Base-by-base conservation (phyloP, 2,888 invertebrate genomes). In the Xanthia icteritia region DNA sequence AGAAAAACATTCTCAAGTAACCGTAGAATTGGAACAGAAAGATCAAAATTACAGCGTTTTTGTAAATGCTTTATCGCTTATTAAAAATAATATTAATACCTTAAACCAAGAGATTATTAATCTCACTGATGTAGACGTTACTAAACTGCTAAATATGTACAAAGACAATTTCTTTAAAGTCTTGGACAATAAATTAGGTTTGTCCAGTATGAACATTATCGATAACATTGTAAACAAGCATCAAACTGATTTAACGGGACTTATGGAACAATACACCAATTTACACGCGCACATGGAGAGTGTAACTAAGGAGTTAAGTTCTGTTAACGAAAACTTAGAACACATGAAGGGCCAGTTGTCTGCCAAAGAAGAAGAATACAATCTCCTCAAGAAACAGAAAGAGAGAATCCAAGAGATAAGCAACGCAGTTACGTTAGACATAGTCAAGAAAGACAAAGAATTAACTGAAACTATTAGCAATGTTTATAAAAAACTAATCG, bases 381-480 rank as follows among this genome's bases (percentile, higher is more conserved):
- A 90, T 81, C 86, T 94, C 31, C 86, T 96, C 5, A 90, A 92
- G 79, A 84, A 83, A 31, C 92, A 95, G 86, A 96, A 95, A 78
- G 93, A 94, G 61, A 94, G 82, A 84, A 89, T 95, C 15, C 89
- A 93, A 23, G 95, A 96, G 90, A 95, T 96, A 74, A 94, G 89
- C 85, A 93, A 91, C 60, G 94, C 94, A 36, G 94, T 96, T 1
- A 96, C 95, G 11, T 81, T 95, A 71, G 94, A 96, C 76, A 92
- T 96, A 31, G 88, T 95, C 8, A 89, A 89, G 73, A 95, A 91
- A 87, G 95, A 96, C 81, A 79, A 93, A 80, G 92, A 92, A 64
- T 84, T 94, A 39, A 87, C 83, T n/a, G 89, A 91, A 64, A 88
- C 89, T n/a, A 88, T 96, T 20, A 83, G 66, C 56, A 88, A 91